Conservation (phyloP, 2,797 vertebrate species). For the Eremophila alpestris region DNA sequence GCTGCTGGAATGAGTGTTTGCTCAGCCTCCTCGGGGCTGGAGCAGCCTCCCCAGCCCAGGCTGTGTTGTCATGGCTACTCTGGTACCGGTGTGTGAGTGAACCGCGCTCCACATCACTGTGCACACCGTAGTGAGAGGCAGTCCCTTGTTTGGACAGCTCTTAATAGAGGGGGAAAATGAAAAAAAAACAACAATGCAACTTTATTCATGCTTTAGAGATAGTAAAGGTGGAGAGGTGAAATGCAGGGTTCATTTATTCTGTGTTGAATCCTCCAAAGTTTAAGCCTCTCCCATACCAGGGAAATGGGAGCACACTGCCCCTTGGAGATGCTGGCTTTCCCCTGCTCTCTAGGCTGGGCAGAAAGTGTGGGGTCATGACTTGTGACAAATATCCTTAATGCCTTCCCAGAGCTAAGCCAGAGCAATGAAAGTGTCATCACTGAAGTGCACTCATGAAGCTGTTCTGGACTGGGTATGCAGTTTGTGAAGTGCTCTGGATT, state of each 20-base stretch:
- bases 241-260: background rate
- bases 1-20: background rate
- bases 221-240: background rate
- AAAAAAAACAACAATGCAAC: background rate
- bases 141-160: background rate
- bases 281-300: background rate
- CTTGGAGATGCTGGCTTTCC: background rate
- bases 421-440: background rate
- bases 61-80: constrained; percentile 19
- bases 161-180: accelerated
- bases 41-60: background rate
- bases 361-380: background rate
- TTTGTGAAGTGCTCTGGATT: background rate
- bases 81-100: background rate
- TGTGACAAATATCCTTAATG: background rate
- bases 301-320: background rate
- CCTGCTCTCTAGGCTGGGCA: background rate
- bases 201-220: background rate
- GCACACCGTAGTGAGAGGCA: background rate
- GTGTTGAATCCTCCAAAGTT: background rate
- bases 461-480: background rate
- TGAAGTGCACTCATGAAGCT: background rate
- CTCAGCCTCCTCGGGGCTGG: background rate
- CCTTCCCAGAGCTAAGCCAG: background rate
- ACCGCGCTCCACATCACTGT: accelerated